Evolutionary conservation across 2,113 vertebrate species (phyloP), one percentile per base, ranked within the genome.

Genomic region (Dromaius novaehollandiae): DNA sequence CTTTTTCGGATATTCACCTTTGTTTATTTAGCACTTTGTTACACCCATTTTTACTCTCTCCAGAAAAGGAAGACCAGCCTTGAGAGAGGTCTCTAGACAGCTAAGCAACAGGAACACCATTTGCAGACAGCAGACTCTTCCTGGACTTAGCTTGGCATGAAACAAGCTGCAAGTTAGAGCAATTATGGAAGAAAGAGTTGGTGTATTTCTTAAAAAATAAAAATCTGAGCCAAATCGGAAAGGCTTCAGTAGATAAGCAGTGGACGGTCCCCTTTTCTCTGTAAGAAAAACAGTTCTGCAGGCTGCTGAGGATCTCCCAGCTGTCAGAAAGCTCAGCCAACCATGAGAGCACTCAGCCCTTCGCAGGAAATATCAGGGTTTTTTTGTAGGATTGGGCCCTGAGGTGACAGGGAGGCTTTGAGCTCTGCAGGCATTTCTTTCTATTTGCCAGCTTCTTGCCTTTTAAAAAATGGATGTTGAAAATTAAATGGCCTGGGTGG

Each of bases 281-380:
- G 46, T 53, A 60, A 90, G 73, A 30, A 74, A 84, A 60, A 32
- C 50, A 83, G 40, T 42, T 84, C 77, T 88, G 65, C 9, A 2
- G 48, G 50, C 83, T 93, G 73, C 61, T 48, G 40, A 89, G 68
- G 65, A 48, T 91, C 56, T 85, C 77, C 84, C 32, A 61, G 73
- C 61, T 96, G 94, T 79, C 94, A 95, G 81, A 93, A 86, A 90
- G 82, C 71, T 92, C 89, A 82, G 78, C 66, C 94, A 96, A 93
- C n/a, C 78, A 58, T 34, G 34, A 71, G 80, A 94, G 78, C 80
- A 38, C 66, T 96, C 82, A 96, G 26, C 63, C 74, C 85, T 90
- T 94, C 78, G 86, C 46, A 86, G 91, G 60, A 71, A 79, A 92
- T 82, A 75, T 48, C 56, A 11, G 32, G 32, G 18, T 30, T 56